Base-by-base conservation (phyloP, 2,113 vertebrate species). In the Centropristis striata region DNA sequence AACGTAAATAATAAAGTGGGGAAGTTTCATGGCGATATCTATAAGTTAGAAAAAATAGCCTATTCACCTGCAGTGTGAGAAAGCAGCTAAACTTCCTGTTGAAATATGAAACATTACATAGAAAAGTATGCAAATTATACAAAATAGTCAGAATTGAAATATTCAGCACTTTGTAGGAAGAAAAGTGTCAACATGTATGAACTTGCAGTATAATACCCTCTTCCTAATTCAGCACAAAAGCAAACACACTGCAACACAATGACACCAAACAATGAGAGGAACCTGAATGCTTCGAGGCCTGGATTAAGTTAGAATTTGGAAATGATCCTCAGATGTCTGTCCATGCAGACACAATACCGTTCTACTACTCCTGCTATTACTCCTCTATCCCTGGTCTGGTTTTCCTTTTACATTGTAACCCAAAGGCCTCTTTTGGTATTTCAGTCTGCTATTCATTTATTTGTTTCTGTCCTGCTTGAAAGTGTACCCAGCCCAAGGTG, bases 251-350 rank as follows among this genome's bases (percentile, higher is more conserved):
- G n/a, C 44, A 20, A 49, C 20, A 21, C 44, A 47, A 47, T 47
- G 8, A 47, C 44, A 27, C 13, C 15, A 39, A 32, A 51, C n/a
- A 8, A 27, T 1, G n/a, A 32, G 37, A 14, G 7, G 51, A n/a
- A 15, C 39, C 51, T 11, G 39, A 21, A 32, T 8, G 27, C 27
- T 32, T 32, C 27, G 3, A 21, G 25, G 53, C 16, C 67, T 70
- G 67, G 67, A 55, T 55, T 44, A 20, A 44, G 39, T 70, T 44
- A 57, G 18, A 28, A 10, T 1, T 27, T 25, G 13, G 47, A 50
- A 36, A 42, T 23, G 6, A n/a, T 55, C 66, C 50, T 51, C 51
- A 44, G 66, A 54, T 55, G 37, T 70, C 39, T 16, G 46, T 57
- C 25, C 20, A 21, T 16, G 4, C 51, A 21, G 39, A 57, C 53